Percentiles rank a stretch among this genome's conserved stretches.
phyloP scores from a whole-genome alignment of 2,113 vertebrate species.

The Fulmarus glacialis region DNA sequence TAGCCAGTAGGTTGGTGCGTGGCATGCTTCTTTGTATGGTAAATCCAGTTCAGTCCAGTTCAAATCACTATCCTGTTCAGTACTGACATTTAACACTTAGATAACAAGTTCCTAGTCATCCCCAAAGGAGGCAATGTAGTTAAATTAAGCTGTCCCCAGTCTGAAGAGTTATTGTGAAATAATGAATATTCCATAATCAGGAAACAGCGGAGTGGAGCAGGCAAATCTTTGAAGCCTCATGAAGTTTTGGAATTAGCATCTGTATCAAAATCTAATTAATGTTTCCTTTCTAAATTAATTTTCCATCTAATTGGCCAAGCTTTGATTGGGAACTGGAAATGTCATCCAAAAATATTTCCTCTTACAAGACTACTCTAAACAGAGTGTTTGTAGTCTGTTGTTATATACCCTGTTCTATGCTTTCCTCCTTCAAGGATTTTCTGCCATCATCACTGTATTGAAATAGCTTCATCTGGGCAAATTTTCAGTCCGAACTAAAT shows the following conservation, averaged over 20 bases:
- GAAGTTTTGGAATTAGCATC: neutral
- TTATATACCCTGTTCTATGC: neutral
- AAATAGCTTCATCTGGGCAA: neutral
- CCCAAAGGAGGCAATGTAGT: constrained; percentile 15
- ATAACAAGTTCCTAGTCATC: neutral
- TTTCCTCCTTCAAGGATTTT: neutral
- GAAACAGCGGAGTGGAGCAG: neutral
- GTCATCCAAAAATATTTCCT: constrained; percentile 30
- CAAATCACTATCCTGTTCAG: neutral
- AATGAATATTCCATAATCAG: constrained; percentile 28
- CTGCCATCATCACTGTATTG: neutral
- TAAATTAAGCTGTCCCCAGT: neutral
- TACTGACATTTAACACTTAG: neutral
- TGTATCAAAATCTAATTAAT: constrained; percentile 10
- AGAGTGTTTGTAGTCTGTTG: neutral
- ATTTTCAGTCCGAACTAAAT: neutral
- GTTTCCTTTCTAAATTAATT: constrained; percentile 36
- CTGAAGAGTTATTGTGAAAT: neutral
- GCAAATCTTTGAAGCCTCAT: neutral
- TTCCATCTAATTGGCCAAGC: constrained; percentile 47
- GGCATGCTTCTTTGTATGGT: neutral
- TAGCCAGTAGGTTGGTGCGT: neutral
- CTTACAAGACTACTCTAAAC: neutral
- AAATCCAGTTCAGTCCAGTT: neutral
- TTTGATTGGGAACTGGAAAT: constrained; percentile 47